Percentiles rank a stretch among this genome's conserved stretches.
phyloP scores from a whole-genome alignment of 2,113 vertebrate species.

The Bothrops jararaca region DNA sequence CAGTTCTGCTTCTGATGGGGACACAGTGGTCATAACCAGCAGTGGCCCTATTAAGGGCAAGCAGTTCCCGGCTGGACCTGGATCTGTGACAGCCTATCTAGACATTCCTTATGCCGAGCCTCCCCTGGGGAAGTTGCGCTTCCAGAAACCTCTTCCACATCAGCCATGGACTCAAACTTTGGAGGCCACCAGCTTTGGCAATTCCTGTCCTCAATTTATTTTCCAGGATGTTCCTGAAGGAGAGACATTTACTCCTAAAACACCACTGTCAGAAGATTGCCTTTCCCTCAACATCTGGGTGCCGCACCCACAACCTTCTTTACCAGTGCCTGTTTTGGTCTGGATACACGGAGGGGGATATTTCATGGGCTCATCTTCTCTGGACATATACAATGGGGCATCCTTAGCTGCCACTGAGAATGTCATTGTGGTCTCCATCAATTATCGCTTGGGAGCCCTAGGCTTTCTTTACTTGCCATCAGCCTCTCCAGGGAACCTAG shows the following conservation, averaged over 20 bases:
- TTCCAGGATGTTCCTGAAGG: too few relatives aligned
- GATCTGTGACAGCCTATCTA: background rate
- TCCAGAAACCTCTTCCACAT: too few relatives aligned
- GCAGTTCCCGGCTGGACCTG: background rate
- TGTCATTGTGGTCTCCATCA: too few relatives aligned
- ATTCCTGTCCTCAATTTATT: conserved; percentile 29
- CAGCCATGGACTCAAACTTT: conserved; percentile 33
- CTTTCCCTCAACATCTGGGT: too few relatives aligned
- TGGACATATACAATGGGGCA: conserved; percentile 69
- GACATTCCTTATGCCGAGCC: background rate
- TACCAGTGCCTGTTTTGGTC: too few relatives aligned
- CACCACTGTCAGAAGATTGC: too few relatives aligned
- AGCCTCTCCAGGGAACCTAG: conserved; percentile 64
- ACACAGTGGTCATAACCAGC: conserved; percentile 59
- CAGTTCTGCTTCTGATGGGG: too few relatives aligned
- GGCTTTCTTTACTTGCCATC: conserved; percentile 44
- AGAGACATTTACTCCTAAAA: too few relatives aligned
- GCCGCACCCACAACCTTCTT: too few relatives aligned
- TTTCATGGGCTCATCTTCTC: too few relatives aligned
- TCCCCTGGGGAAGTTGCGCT: background rate
- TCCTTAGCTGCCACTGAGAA: conserved; percentile 56
- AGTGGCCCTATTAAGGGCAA: conserved; percentile 68
- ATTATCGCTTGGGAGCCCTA: too few relatives aligned
- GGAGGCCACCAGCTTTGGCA: conserved; percentile 31
- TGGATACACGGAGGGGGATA: too few relatives aligned